Percentiles rank a stretch among this genome's conserved stretches.
These are phyloP conservation scores for Pempheris klunzingeri DNA, from an alignment of 2,797 vertebrate genomes.

Conservation along the genomic window DNA sequence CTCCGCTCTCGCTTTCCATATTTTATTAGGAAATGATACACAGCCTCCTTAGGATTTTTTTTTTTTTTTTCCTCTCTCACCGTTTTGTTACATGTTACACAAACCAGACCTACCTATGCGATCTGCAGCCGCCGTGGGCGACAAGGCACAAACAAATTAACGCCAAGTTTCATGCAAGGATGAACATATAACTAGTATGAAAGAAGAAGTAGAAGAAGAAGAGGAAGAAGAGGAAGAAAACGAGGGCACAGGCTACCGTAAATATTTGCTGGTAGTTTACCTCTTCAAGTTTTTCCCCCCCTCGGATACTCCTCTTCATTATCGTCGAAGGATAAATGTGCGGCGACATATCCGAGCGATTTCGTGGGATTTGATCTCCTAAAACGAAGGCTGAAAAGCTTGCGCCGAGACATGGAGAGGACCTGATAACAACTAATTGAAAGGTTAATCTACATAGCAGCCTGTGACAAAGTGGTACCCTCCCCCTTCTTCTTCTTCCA, in stretches of 20 bases:
- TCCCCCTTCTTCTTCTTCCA: conserved; percentile 88
- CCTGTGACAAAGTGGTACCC: conserved; percentile 95
- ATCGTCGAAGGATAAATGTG: conserved; percentile 79
- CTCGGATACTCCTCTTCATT: conserved; percentile 82
- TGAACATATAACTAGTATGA: conserved; percentile 64
- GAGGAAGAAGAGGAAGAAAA: not conserved
- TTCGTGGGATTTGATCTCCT: conserved; percentile 79
- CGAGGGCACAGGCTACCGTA: conserved; percentile 64
- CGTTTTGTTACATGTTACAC: conserved; percentile 46
- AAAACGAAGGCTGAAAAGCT: conserved; percentile 83
- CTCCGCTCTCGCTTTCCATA: conserved; percentile 60
- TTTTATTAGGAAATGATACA: conserved; percentile 65
- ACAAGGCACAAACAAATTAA: conserved; percentile 67
- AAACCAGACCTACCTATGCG: conserved; percentile 35
- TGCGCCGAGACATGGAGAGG: conserved; percentile 88
- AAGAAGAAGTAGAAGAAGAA: conserved; percentile 8
- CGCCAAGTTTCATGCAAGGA: conserved; percentile 76
- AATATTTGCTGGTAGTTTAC: conserved; percentile 85
- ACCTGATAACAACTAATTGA: conserved; percentile 97
- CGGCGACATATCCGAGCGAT: conserved; percentile 78
- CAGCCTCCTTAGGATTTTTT: conserved; percentile 44
- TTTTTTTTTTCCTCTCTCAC: too few species aligned
- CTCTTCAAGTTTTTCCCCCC: conserved; percentile 85
- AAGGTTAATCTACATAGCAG: conserved; percentile 97
- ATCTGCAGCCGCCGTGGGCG: conserved; percentile 53